Evolutionary conservation across 2,888 invertebrate species (phyloP).

Genomic region (Glaucopsyche alexis): DNA sequence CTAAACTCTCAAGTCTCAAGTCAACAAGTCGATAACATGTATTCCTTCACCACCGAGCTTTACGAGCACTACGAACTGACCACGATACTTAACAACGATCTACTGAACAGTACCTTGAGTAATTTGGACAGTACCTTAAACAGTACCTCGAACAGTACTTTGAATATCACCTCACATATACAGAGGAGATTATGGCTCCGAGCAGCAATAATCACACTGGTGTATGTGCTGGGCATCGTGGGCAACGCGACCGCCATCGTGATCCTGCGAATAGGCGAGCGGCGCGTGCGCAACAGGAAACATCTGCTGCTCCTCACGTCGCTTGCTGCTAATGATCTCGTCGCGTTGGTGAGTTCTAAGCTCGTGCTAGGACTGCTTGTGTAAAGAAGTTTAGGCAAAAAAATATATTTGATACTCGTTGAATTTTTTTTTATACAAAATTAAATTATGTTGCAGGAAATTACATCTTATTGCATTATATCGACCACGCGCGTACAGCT

Average conservation of each 20-base stretch:
- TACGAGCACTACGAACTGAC: not conserved
- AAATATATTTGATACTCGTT: too few species aligned
- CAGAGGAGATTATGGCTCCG: not conserved
- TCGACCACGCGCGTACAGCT: too few species aligned
- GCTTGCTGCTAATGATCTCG: slow-evolving; percentile 88
- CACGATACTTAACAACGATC: not conserved
- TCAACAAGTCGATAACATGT: not conserved
- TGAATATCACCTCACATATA: not conserved
- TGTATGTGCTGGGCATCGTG: slow-evolving; percentile 83
- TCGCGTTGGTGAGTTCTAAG: slow-evolving; percentile 77
- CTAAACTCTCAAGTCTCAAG: not conserved
- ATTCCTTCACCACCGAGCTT: not conserved
- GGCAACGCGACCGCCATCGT: slow-evolving; percentile 89
- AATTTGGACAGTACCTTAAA: not conserved
- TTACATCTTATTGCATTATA: too few species aligned
- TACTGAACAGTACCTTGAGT: not conserved
- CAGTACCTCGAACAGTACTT: not conserved
- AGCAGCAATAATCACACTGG: slow-evolving; percentile 45
- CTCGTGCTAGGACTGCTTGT: not conserved
- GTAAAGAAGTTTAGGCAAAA: too few species aligned
- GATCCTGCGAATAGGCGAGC: slow-evolving; percentile 85
- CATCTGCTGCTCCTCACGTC: slow-evolving; percentile 90
- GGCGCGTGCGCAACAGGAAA: slow-evolving; percentile 87
- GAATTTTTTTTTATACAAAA: too few species aligned
- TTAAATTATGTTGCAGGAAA: too few species aligned